These are phyloP conservation scores for Carduelis carduelis DNA, from an alignment of 2,797 vertebrate genomes.

Conservation along the genomic window DNA sequence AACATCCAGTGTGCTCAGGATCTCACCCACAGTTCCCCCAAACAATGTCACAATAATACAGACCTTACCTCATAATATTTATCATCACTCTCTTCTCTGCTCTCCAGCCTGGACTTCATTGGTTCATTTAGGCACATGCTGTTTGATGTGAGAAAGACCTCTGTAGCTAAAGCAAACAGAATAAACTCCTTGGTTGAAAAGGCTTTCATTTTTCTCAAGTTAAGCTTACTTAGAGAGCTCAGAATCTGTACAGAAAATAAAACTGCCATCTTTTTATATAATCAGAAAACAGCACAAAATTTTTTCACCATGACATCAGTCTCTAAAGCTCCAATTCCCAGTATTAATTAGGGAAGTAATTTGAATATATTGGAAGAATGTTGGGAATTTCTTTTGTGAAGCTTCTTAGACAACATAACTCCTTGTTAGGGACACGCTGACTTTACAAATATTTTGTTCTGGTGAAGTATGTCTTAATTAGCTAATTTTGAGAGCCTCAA, in stretches of 20 bases:
- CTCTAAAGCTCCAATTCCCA: conserved; percentile 14
- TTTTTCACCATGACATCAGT: conserved; percentile 44
- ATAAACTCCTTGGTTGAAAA: conserved; percentile 59
- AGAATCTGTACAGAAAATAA: conserved; percentile 2
- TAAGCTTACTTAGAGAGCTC: conserved; percentile 8
- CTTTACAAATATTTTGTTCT: conserved; percentile 66
- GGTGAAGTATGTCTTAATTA: conserved; percentile 72
- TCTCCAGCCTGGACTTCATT: conserved; percentile 36
- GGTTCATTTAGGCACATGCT: conserved; percentile 54
- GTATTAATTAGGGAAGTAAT: conserved; percentile 66
- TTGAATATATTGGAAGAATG: conserved; percentile 62
- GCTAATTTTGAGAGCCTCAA: conserved; percentile 8
- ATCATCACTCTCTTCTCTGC: conserved; percentile 56
- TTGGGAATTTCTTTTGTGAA: conserved; percentile 62
- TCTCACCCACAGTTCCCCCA: neutral
- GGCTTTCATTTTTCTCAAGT: conserved; percentile 66
- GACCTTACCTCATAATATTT: conserved; percentile 70
- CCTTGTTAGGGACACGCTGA: conserved; percentile 45
- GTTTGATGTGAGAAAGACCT: conserved; percentile 56
- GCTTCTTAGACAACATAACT: conserved; percentile 3
- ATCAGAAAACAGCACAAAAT: conserved; percentile 3
- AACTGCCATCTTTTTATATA: conserved; percentile 68
- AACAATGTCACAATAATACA: neutral
- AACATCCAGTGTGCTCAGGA: neutral
- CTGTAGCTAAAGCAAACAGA: conserved; percentile 60